phyloP scores from a whole-genome alignment of 2,797 vertebrate species.

The Anguilla obscura region DNA sequence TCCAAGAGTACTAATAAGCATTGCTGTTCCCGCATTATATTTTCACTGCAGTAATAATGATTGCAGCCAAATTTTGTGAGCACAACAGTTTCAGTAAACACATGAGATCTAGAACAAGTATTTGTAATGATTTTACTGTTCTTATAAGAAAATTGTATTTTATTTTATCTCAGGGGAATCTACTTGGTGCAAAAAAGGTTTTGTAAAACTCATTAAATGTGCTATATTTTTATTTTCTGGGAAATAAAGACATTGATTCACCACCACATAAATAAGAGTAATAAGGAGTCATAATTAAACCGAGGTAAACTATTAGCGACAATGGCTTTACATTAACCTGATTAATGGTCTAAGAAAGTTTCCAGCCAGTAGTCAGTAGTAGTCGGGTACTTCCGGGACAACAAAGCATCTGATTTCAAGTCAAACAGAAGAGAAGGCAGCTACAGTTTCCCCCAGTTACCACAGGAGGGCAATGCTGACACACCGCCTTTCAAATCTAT shows the following conservation, averaged over 20 bases:
- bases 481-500: background rate
- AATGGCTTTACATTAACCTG: background rate
- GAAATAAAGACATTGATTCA: background rate
- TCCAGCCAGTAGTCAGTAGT: background rate
- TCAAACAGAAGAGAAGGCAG: background rate
- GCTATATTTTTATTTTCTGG: background rate
- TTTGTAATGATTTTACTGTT: background rate
- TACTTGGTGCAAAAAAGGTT: constrained; percentile 52
- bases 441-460: constrained; percentile 53
- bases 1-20: constrained; percentile 39
- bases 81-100: constrained; percentile 1
- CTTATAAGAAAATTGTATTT: constrained; percentile 34
- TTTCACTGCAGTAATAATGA: constrained; percentile 33
- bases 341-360: background rate
- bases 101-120: background rate
- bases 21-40: constrained; percentile 29
- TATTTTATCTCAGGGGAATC: constrained; percentile 49
- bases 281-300: background rate
- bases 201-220: constrained; percentile 23
- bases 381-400: background rate
- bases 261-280: background rate
- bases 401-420: background rate
- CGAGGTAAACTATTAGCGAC: background rate
- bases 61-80: constrained; percentile 17
- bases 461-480: constrained; percentile 11